Percentiles rank a stretch among this genome's conserved stretches.
phyloP scores from a whole-genome alignment of 2,113 vertebrate genomes.

The Zootoca vivipara region DNA sequence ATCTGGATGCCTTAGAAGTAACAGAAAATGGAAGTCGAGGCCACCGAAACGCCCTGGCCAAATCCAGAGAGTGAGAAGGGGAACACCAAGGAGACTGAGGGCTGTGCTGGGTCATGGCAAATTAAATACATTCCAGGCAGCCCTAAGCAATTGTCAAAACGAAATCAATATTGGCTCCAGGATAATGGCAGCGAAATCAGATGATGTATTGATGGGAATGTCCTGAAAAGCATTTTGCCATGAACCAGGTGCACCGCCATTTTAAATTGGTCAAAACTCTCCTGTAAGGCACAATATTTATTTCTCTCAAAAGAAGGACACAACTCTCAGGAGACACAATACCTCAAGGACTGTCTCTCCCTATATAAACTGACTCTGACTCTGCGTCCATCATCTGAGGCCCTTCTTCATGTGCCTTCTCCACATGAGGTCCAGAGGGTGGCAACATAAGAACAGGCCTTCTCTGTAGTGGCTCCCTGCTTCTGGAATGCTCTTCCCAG shows the following conservation, averaged over 20 bases:
- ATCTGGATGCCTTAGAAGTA: constrained; percentile 72
- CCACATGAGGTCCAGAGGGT: too few species aligned
- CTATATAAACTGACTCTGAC: too few species aligned
- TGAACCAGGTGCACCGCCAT: not conserved
- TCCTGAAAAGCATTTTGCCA: constrained; percentile 22
- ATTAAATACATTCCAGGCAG: constrained; percentile 57
- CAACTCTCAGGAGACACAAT: too few species aligned
- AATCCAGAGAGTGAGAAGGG: constrained; percentile 45
- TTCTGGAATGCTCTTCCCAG: too few species aligned
- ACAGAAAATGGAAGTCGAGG: constrained; percentile 63
- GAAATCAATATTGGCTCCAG: constrained; percentile 38
- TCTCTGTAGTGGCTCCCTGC: too few species aligned
- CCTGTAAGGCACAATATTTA: too few species aligned
- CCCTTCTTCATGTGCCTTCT: too few species aligned
- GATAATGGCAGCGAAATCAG: not conserved
- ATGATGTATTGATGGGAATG: not conserved
- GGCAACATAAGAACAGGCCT: too few species aligned
- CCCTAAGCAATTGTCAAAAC: constrained; percentile 20
- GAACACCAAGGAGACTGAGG: constrained; percentile 52
- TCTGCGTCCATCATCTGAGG: too few species aligned
- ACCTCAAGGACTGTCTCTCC: too few species aligned
- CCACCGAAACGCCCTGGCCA: constrained; percentile 64
- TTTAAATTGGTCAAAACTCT: constrained; percentile 38
- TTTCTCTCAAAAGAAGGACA: too few species aligned
- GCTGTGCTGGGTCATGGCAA: constrained; percentile 39